A percentile compares a stretch with the other conserved stretches of the same genome.
Conservation (phyloP, 2,797 vertebrate genomes). For the Hydrophis major region DNA sequence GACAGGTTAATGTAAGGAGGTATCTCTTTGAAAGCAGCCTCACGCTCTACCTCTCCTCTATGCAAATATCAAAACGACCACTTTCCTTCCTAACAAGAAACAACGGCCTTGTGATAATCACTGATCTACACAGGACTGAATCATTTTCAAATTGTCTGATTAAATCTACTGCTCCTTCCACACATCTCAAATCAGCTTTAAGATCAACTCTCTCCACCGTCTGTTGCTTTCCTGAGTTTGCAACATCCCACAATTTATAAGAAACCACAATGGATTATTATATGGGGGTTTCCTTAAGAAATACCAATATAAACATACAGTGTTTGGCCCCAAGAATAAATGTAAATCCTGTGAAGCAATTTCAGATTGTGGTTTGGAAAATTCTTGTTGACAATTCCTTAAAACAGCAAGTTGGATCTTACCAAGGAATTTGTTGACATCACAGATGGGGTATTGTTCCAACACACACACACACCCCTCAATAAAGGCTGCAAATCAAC, state of each 20-base stretch:
- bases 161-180: background rate
- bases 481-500: conserved; percentile 59
- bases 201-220: background rate
- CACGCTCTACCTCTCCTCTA: conserved; percentile 57
- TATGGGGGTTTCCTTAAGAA: background rate
- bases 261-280: background rate
- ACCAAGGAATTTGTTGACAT: conserved; percentile 53
- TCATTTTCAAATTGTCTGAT: background rate
- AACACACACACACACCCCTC: conserved; percentile 12
- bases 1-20: background rate
- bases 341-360: conserved; percentile 45
- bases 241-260: background rate
- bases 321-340: conserved; percentile 30
- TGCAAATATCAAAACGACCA: conserved; percentile 53
- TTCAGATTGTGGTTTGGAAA: conserved; percentile 60
- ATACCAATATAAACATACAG: conserved; percentile 31
- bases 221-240: background rate
- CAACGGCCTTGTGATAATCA: conserved; percentile 42
- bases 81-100: conserved; percentile 46
- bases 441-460: conserved; percentile 63
- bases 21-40: background rate
- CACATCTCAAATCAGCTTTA: background rate
- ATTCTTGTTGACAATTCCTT: conserved; percentile 56
- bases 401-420: conserved; percentile 56
- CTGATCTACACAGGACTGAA: fast-evolving